Evolutionary conservation across 1,140 invertebrate genomes (phyloP).

Genomic region (Leptopilina boulardi): DNA sequence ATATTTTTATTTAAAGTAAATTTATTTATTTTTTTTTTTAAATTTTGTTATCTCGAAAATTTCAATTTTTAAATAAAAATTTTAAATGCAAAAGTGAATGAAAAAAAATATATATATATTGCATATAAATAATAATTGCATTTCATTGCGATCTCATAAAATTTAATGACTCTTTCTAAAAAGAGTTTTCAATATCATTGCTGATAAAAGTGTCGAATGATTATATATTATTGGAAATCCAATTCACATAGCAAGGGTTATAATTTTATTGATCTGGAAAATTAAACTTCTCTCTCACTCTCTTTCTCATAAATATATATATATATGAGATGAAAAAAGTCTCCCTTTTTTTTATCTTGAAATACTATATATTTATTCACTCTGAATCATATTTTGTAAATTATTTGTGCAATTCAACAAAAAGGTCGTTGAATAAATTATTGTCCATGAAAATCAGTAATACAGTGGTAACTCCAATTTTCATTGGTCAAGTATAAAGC

Average conservation of each 20-base stretch:
- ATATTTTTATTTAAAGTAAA: no score
- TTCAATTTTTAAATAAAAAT: no score
- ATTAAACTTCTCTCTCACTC: not conserved
- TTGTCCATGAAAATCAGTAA: not conserved
- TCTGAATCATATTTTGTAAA: not conserved
- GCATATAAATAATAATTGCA: not conserved
- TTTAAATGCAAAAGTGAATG: no score
- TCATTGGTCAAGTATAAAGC: not conserved
- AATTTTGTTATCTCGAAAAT: no score
- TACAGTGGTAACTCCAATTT: not conserved
- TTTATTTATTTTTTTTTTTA: no score
- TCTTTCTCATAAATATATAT: no score
- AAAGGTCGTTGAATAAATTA: not conserved
- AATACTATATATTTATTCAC: no score
- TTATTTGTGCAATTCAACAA: not conserved
- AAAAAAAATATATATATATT: no score
- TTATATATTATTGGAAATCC: not conserved
- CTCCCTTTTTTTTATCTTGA: not conserved
- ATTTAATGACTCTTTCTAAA: not conserved
- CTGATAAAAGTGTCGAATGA: not conserved
- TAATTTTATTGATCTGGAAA: slow-evolving; percentile 14
- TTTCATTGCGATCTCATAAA: not conserved
- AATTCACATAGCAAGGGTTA: not conserved
- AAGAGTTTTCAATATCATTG: not conserved
- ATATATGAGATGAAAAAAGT: not conserved